These are phyloP conservation scores for Belonocnema kinseyi DNA, from an alignment of 1,140 invertebrate species.

Conservation along the genomic window DNA sequence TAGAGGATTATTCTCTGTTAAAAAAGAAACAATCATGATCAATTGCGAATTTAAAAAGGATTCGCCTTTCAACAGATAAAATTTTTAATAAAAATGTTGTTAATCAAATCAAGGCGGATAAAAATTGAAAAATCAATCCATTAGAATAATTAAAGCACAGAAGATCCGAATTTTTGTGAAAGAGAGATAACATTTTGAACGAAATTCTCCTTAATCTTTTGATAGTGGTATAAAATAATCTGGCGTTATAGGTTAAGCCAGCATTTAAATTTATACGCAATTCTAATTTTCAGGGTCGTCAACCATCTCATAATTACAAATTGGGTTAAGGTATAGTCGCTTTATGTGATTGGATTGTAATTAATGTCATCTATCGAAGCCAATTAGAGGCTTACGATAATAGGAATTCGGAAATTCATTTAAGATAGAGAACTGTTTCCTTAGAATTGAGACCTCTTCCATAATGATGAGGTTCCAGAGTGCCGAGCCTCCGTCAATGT, in stretches of 20 bases:
- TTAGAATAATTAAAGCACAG: too few species aligned
- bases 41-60: too few species aligned
- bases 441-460: not conserved
- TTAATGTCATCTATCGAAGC: conserved; percentile 52
- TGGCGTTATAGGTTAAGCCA: not conserved
- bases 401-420: conserved; percentile 51
- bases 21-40: too few species aligned
- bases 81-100: too few species aligned
- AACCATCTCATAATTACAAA: not conserved
- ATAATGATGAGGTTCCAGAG: not conserved
- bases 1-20: too few species aligned
- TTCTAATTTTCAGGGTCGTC: not conserved
- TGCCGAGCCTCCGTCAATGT: not conserved
- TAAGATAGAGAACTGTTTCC: conserved; percentile 36
- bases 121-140: too few species aligned
- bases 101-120: too few species aligned
- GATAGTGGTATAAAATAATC: not conserved
- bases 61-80: too few species aligned
- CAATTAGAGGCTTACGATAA: conserved; percentile 60
- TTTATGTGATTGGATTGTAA: conserved; percentile 57
- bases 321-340: conserved; percentile 19
- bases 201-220: too few species aligned
- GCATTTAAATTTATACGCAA: not conserved
- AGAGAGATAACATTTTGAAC: too few species aligned
- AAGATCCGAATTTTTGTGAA: too few species aligned